Evolutionary conservation across 2,113 vertebrate genomes (phyloP), one percentile per base, ranked within the genome.

Genomic region (Podarcis cretensis): DNA sequence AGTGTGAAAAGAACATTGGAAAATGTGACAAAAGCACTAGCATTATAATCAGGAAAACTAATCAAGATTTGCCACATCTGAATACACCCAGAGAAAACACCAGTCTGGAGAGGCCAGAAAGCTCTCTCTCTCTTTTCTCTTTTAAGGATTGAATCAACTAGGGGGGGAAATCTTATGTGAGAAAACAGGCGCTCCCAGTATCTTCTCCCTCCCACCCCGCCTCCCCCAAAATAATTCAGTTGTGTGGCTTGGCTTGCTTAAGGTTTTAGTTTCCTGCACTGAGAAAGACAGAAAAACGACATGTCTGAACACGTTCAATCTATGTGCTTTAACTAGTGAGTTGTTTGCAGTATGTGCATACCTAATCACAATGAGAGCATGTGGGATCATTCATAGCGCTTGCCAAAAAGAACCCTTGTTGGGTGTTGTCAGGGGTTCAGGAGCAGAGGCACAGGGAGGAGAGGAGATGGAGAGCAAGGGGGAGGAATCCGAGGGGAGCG

Each of bases 371-470:
- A 88, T 66, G 12, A 68, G 71, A 32, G 76, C 37, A 20, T 78
- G 18, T 3, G 14, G 35, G 84, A 85, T 76, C 32, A 35, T 85
- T 87, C 71, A 59, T 5, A 81, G 32, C 23, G 48, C 9, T 0
- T 83, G 93, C 81, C 91, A 90, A 90, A 89, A 83, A 16, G 48
- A 54, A 54, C 48, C 35, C 37, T 21, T 21, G 20, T 23, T 78
- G 76, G 37, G 84, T n/a, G n/a, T n/a, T n/a, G 59, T 37, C 57
- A n/a, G n/a, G n/a, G n/a, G n/a, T n/a, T n/a, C n/a, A n/a, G n/a
- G n/a, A n/a, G n/a, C n/a, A n/a, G n/a, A n/a, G n/a, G n/a, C n/a
- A n/a, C n/a, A n/a, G n/a, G n/a, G n/a, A n/a, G n/a, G n/a, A n/a
- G n/a, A n/a, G n/a, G n/a, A n/a, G n/a, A n/a, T n/a, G n/a, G n/a